These are phyloP conservation scores for Acanthurus lineatus DNA, from an alignment of 2,797 vertebrate species.

Conservation along the genomic window DNA sequence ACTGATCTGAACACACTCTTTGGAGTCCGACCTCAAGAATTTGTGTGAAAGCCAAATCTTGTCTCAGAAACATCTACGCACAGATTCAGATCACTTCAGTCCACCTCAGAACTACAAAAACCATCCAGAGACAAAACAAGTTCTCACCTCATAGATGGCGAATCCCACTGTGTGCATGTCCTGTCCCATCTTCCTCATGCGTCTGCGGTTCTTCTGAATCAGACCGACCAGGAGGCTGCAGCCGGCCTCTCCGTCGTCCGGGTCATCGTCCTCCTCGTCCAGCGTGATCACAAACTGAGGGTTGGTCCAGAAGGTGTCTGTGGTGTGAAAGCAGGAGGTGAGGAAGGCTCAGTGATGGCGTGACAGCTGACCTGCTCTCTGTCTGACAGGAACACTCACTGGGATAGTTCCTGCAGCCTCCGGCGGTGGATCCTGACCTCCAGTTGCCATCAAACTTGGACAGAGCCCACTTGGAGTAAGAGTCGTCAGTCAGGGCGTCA, in stretches of 20 bases:
- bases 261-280: slow-evolving; percentile 86
- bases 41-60: no score
- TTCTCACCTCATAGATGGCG: slow-evolving; percentile 82
- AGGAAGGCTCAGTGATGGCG: not conserved
- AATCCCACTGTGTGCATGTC: slow-evolving; percentile 88
- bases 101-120: no score
- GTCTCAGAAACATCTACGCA: no score
- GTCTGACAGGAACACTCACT: slow-evolving; percentile 74
- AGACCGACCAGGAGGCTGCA: slow-evolving; percentile 88
- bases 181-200: slow-evolving; percentile 77
- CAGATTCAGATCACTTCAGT: no score
- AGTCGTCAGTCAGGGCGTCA: slow-evolving; percentile 84
- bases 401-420: slow-evolving; percentile 90
- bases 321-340: not conserved
- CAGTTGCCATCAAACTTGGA: slow-evolving; percentile 89
- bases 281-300: slow-evolving; percentile 88
- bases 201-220: slow-evolving; percentile 90
- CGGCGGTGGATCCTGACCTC: slow-evolving; percentile 90
- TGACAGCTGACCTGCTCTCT: not conserved
- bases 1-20: no score
- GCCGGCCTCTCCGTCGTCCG: slow-evolving; percentile 67
- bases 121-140: no score
- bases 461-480: slow-evolving; percentile 88
- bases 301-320: slow-evolving; percentile 91
- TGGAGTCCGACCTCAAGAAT: no score